Conservation (phyloP, 2,113 vertebrate genomes). For the Balaeniceps rex region DNA sequence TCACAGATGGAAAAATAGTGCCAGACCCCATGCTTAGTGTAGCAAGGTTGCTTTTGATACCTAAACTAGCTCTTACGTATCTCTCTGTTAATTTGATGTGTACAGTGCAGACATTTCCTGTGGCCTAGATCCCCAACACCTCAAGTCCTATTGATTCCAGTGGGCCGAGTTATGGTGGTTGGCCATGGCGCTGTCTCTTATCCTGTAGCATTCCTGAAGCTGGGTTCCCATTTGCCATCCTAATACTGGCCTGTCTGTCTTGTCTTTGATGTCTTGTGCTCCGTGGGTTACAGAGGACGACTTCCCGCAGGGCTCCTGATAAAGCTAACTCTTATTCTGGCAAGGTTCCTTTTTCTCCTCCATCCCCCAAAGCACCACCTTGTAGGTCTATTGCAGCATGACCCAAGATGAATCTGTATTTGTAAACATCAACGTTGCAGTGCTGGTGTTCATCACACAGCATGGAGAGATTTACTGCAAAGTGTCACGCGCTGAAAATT, state of each 20-base stretch:
- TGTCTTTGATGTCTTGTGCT: not conserved
- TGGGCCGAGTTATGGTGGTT: not conserved
- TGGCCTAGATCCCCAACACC: not conserved
- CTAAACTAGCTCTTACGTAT: not conserved
- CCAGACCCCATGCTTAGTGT: not conserved
- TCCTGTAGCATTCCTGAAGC: not conserved
- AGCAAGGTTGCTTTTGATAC: not conserved
- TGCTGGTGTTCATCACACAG: not conserved
- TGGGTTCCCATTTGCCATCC: not conserved
- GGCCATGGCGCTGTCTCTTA: not conserved
- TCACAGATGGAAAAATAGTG: not conserved
- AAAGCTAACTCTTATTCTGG: not conserved
- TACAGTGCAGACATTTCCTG: not conserved
- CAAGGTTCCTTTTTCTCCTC: not conserved
- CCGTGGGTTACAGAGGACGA: not conserved
- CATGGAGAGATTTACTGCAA: not conserved
- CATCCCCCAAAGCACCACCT: not conserved
- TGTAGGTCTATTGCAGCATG: accelerated
- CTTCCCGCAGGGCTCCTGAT: not conserved
- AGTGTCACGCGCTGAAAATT: not conserved
- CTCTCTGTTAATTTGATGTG: not conserved
- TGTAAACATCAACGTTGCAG: not conserved
- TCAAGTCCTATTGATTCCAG: not conserved
- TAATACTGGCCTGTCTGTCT: not conserved
- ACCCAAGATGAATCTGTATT: not conserved